These are phyloP conservation scores for Grapholita molesta DNA, from an alignment of 1,140 invertebrate genomes.

Conservation along the genomic window DNA sequence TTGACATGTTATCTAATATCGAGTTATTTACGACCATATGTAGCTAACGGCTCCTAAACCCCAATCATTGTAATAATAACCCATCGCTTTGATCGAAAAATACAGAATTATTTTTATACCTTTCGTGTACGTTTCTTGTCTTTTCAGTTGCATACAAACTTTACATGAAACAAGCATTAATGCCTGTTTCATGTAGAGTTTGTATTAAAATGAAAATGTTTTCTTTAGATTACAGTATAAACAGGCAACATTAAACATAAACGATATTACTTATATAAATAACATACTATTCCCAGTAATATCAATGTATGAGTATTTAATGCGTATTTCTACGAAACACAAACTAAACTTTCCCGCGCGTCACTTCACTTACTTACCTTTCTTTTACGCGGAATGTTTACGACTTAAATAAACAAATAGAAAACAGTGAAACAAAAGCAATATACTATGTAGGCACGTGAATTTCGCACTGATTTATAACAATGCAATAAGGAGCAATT, in stretches of 20 bases:
- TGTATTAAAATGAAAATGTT: too few relatives aligned
- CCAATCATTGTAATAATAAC: not conserved
- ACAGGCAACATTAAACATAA: too few relatives aligned
- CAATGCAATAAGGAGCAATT: conserved; percentile 40
- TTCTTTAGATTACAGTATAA: too few relatives aligned
- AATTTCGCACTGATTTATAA: conserved; percentile 53
- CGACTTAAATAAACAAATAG: conserved; percentile 37
- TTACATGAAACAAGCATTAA: not conserved
- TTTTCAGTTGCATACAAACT: not conserved
- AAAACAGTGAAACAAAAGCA: conserved; percentile 26
- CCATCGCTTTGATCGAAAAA: not conserved
- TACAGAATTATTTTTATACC: not conserved
- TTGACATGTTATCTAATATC: conserved; percentile 15
- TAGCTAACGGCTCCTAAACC: not conserved
- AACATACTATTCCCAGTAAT: too few relatives aligned
- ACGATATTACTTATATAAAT: too few relatives aligned
- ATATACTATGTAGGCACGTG: conserved; percentile 51
- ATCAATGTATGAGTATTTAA: too few relatives aligned
- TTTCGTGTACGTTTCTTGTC: not conserved
- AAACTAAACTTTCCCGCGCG: conserved; percentile 18
- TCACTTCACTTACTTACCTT: conserved; percentile 62
- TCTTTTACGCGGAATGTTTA: conserved; percentile 69
- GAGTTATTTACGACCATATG: not conserved
- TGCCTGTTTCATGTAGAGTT: not conserved
- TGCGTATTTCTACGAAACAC: not conserved